Evolutionary conservation across 2,797 vertebrate genomes (phyloP), one percentile per base, ranked within the genome.

Genomic region (Arremon brunneinucha): DNA sequence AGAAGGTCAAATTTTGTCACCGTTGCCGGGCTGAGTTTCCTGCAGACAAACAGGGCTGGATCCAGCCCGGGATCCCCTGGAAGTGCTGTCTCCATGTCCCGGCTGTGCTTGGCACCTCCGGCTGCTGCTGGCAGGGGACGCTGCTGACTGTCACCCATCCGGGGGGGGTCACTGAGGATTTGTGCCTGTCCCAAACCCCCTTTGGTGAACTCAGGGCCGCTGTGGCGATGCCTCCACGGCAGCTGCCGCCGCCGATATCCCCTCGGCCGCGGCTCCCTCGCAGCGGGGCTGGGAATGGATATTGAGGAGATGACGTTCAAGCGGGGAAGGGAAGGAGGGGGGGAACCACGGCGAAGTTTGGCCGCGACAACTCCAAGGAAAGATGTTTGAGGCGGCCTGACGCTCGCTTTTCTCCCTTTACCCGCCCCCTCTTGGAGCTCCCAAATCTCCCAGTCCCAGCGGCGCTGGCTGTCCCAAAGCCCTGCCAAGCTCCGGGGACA

Each of bases 351-450:
- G 1, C 82, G 59, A 97, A 96, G 97, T 97, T 97, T 93, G 96
- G 86, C 96, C 53, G 90, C 75, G 47, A 92, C 94, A 96, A 94
- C 68, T 86, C 97, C 59, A 84, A 96, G 96, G 86, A 52, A 93
- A 95, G 94, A 97, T 78, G 87, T 94, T 96, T 83, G 96, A 97
- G 96, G 89, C 80, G 85, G 93, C 83, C 89, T 87, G 77, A 65
- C 43, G 92, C 84, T 97, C 37, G 3, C 94, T 83, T 59, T 83
- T 56, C 72, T 92, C 67, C 83, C 60, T 71, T 80, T 68, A 56
- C 53, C 77, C 76, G 10, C 90, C 80, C 82, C 89, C 75, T 57
- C 83, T 52, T 0, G 3, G 27, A 70, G 93, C 93, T 94, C 93
- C 95, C 67, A 56, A 88, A 88, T 30, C 94, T 95, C 92, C 95